Evolutionary conservation across 2,888 invertebrate genomes (phyloP).

Genomic region (Pasiphila rectangulata): DNA sequence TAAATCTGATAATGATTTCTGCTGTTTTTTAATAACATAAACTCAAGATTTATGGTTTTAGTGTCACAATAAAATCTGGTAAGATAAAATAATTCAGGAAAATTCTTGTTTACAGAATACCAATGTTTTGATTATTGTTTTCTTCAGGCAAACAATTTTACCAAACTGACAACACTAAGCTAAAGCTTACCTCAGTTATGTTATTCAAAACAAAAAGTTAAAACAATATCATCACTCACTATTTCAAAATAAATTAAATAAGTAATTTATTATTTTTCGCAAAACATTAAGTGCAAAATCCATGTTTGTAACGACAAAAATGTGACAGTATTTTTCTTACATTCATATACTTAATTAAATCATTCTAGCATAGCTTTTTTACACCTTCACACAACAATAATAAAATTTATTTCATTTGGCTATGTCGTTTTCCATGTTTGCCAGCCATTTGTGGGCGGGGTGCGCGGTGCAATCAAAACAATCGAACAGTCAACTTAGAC

Average conservation of each 20-base stretch:
- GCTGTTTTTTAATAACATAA: too few relatives aligned
- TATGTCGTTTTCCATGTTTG: conserved; percentile 38
- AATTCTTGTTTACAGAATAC: conserved; percentile 13
- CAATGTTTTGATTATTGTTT: conserved; percentile 8
- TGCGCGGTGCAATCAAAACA: conserved; percentile 59
- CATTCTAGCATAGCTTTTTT: too few relatives aligned
- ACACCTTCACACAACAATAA: conserved; percentile 33
- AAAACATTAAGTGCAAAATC: conserved; percentile 10
- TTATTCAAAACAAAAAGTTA: conserved; percentile 12
- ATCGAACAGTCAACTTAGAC: conserved; percentile 24
- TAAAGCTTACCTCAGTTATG: conserved; percentile 35
- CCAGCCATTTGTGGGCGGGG: conserved; percentile 69
- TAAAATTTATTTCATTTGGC: conserved; percentile 38
- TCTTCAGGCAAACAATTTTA: not conserved
- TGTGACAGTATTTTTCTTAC: not conserved
- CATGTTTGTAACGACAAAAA: conserved; percentile 12
- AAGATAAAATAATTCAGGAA: not conserved
- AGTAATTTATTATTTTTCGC: conserved; percentile 7
- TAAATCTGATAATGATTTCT: too few relatives aligned
- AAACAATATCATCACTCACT: conserved; percentile 10
- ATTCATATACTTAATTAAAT: not conserved
- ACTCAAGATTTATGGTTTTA: too few relatives aligned
- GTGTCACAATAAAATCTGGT: not conserved
- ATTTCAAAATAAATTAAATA: conserved; percentile 36
- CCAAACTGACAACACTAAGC: conserved; percentile 27